These are phyloP conservation scores for Mellivora capensis DNA, from an alignment of 2,113 vertebrate species.

Conservation along the genomic window DNA sequence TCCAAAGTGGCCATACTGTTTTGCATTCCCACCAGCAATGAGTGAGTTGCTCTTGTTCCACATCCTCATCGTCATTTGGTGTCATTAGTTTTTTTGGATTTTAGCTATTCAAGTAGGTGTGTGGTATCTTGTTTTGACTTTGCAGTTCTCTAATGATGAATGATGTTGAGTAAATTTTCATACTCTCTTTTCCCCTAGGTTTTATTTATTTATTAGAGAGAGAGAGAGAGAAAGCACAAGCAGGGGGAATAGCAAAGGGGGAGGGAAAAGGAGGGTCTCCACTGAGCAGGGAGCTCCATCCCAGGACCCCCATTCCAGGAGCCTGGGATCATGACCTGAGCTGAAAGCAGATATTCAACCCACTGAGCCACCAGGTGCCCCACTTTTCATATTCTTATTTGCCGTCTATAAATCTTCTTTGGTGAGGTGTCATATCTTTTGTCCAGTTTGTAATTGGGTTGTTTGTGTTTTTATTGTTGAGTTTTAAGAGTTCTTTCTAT, in stretches of 20 bases:
- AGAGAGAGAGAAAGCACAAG: too few species aligned
- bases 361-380: neutral
- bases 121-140: constrained; percentile 7
- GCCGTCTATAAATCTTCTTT: neutral
- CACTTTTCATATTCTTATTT: constrained; percentile 3
- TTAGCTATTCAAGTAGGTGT: neutral
- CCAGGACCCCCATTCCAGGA: neutral
- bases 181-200: neutral
- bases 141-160: neutral
- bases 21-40: neutral
- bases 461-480: neutral
- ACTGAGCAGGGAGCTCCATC: neutral
- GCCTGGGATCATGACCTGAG: neutral
- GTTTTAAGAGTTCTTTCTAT: constrained; percentile 14
- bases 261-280: too few species aligned
- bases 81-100: neutral
- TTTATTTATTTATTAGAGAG: too few species aligned
- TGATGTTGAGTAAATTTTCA: neutral
- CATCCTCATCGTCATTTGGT: neutral
- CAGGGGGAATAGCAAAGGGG: too few species aligned
- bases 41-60: neutral
- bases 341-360: too few species aligned
- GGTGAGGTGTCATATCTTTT: neutral
- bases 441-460: neutral
- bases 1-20: neutral